phyloP scores from a whole-genome alignment of 2,113 vertebrate species.

The Oryzias melastigma region DNA sequence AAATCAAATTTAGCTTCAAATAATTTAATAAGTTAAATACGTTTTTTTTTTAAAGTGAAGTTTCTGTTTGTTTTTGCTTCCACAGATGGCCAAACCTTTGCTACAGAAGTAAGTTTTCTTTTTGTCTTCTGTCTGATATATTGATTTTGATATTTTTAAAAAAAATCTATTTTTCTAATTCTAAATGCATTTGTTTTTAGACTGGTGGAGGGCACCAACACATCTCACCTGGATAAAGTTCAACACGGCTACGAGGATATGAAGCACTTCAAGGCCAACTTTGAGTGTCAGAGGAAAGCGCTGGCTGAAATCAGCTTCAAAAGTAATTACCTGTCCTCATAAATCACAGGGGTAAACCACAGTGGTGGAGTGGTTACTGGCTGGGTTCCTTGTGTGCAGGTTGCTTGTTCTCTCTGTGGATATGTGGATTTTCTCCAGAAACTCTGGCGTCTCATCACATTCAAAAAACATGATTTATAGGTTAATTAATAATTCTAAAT shows the following conservation, averaged over 20 bases:
- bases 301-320: conserved; percentile 87
- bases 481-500: no score
- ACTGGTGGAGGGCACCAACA: conserved; percentile 84
- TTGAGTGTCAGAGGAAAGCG: conserved; percentile 85
- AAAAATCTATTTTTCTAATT: background rate
- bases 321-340: conserved; percentile 70
- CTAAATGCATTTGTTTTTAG: conserved; percentile 60
- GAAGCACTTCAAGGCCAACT: conserved; percentile 87
- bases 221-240: conserved; percentile 89
- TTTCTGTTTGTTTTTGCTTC: conserved; percentile 13
- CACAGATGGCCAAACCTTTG: conserved; percentile 88
- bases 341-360: background rate
- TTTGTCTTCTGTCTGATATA: no score
- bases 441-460: no score
- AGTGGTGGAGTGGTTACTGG: no score
- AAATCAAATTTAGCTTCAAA: no score
- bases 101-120: conserved; percentile 86
- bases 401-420: no score
- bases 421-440: no score
- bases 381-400: no score
- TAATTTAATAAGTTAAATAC: no score
- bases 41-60: background rate
- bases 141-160: no score
- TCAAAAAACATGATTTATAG: no score
- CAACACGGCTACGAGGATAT: conserved; percentile 91